Evolutionary conservation across 2,888 invertebrate species (phyloP).

Genomic region (Dyspetes luteomarginatus): DNA sequence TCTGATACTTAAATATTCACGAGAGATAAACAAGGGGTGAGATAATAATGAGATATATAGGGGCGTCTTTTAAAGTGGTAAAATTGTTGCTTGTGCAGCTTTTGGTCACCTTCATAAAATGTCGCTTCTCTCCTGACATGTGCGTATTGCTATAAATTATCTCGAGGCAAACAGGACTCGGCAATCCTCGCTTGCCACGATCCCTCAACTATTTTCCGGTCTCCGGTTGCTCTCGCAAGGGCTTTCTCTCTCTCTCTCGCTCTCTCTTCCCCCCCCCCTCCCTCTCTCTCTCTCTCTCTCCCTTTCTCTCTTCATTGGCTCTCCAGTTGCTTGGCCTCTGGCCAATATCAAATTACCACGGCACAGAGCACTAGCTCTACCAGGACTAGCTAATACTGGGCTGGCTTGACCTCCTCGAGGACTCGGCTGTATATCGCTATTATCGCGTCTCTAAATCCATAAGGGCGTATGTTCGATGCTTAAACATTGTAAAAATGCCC

Average conservation of each 20-base stretch:
- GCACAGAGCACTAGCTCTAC: slow-evolving; percentile 46
- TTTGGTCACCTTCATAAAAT: neutral
- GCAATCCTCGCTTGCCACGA: slow-evolving; percentile 41
- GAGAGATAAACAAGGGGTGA: neutral
- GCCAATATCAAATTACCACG: slow-evolving; percentile 76
- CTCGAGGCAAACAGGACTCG: slow-evolving; percentile 10
- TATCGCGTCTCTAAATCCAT: too few relatives aligned
- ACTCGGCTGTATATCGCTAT: neutral
- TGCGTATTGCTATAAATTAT: too few relatives aligned
- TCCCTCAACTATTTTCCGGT: slow-evolving; percentile 59
- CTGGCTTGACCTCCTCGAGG: slow-evolving; percentile 62
- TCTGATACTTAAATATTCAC: too few relatives aligned
- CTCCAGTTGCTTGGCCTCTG: slow-evolving; percentile 72
- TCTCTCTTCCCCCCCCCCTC: neutral
- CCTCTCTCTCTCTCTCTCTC: neutral
- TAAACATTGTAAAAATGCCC: too few relatives aligned
- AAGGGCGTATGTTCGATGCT: too few relatives aligned
- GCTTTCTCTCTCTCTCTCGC: slow-evolving; percentile 32
- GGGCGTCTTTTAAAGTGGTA: too few relatives aligned
- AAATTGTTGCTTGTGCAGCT: neutral
- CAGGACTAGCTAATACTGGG: slow-evolving; percentile 42
- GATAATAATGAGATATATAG: neutral
- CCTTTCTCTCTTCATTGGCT: too few relatives aligned
- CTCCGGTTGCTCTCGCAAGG: slow-evolving; percentile 54
- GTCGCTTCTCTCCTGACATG: slow-evolving; percentile 6